These are phyloP conservation scores for Ciconia nigra DNA, from an alignment of 2,797 vertebrate species.

Conservation along the genomic window DNA sequence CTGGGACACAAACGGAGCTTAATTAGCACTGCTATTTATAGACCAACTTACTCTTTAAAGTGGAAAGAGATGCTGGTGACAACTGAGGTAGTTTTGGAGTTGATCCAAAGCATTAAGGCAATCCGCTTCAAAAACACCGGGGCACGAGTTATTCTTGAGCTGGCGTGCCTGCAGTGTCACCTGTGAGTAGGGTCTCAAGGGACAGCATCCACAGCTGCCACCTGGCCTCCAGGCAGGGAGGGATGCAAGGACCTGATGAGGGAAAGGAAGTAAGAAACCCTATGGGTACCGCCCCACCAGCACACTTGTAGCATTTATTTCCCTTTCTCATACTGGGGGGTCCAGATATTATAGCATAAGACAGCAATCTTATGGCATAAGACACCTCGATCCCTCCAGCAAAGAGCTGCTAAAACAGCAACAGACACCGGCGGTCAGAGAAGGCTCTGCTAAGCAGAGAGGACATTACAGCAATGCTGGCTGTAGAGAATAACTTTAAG, in stretches of 20 bases:
- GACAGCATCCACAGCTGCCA: neutral
- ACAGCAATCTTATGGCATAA: neutral
- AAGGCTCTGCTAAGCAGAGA: neutral
- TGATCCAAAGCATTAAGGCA: neutral
- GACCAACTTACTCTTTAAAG: neutral
- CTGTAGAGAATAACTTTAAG: neutral
- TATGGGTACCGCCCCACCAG: too few relatives aligned
- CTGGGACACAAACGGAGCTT: neutral
- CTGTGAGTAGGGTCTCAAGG: neutral
- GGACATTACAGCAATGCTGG: neutral
- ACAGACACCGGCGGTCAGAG: accelerated
- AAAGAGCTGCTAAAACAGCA: neutral
- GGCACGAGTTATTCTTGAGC: neutral
- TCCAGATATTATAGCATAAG: neutral
- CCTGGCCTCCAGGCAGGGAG: neutral
- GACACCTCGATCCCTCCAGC: neutral
- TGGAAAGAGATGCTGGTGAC: neutral
- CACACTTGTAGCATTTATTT: neutral
- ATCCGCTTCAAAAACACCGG: neutral
- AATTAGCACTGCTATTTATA: constrained; percentile 7
- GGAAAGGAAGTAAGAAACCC: neutral
- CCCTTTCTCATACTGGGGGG: neutral
- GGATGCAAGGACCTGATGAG: accelerated
- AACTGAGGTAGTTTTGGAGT: neutral
- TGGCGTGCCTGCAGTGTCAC: accelerated